Conservation (phyloP, 2,888 invertebrate genomes). For the Carcina quercana region DNA sequence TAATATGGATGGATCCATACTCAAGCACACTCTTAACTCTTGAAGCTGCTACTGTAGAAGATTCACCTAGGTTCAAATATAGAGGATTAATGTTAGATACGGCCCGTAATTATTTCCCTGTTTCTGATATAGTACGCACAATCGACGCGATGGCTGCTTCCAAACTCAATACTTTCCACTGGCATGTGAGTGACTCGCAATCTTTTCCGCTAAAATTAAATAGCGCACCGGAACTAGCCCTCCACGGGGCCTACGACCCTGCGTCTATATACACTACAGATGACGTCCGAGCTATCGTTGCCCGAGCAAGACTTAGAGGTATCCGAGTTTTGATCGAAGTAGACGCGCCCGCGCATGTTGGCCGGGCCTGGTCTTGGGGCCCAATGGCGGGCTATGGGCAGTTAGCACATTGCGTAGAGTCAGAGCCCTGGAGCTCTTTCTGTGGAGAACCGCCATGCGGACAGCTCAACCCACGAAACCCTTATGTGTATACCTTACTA, state of each 20-base stretch:
- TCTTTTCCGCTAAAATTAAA: constrained; percentile 91
- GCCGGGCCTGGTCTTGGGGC: constrained; percentile 91
- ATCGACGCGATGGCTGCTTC: constrained; percentile 92
- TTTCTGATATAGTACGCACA: constrained; percentile 80
- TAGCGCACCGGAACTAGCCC: constrained; percentile 83
- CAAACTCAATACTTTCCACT: constrained; percentile 95
- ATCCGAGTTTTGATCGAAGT: constrained; percentile 91
- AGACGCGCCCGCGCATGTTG: constrained; percentile 93
- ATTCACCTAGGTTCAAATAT: constrained; percentile 84
- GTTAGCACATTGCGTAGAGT: constrained; percentile 86
- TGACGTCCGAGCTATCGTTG: constrained; percentile 82
- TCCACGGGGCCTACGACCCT: constrained; percentile 90
- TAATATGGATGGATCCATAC: constrained; percentile 85
- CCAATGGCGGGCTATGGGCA: constrained; percentile 83
- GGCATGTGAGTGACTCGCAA: constrained; percentile 94
- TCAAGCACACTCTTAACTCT: constrained; percentile 76
- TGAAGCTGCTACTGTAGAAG: constrained; percentile 79
- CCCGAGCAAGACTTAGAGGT: constrained; percentile 86
- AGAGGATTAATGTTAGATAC: constrained; percentile 94
- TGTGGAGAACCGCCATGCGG: constrained; percentile 92
- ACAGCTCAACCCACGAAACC: constrained; percentile 87
- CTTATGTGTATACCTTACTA: constrained; percentile 82
- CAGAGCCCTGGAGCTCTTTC: constrained; percentile 85
- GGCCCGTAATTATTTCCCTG: constrained; percentile 90
- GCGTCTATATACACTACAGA: constrained; percentile 82